Base-by-base conservation (phyloP, 2,888 invertebrate genomes). In the Linnaemya tessellans region DNA sequence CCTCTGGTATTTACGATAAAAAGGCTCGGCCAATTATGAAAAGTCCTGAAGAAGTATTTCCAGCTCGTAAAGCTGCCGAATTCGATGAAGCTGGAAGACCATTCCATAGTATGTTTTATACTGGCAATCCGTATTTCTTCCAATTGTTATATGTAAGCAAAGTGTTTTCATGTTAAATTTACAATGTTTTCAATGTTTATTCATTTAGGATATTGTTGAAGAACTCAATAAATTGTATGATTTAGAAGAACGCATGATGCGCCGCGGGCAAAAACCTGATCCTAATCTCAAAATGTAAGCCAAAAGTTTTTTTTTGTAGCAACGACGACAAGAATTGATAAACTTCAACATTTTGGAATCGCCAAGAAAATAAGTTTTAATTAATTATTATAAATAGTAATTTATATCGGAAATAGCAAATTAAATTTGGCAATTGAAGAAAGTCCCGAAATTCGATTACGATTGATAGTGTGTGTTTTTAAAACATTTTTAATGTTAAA, bases 71-170 rank as follows among this genome's bases (percentile, higher is more conserved):
- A 93, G 97, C 96, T 56, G 98, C 98, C 3, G 96, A 98, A 92
- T 98, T 98, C 93, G 97, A 98, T 92, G 95, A 95, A 90, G 95
- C 95, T 87, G 99, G 99, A 0, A 94, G 98, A 88, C 99, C 99
- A 1, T 95, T 95, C 91, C 97, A 99, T 92, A 95, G 95, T 84
- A 93, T 99, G 87, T 99, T 98, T 93, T 99, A 98, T 91, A 99
- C 99, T 0, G 95, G 95, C 58, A 96, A 94, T 90, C 96, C 98
- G 0, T 96, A 97, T 91, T 99, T 96, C 91, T 97, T 96, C 91
- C 94, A 96, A 90, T 90, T 96, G 7, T 93, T 99, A 88, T 96
- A 97, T 93, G 98, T 97, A 93, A 94, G 94, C 92, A 64, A 70
- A 56, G 78, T 86, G 15, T 84, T 90, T 89, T 54, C 46, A 30